These are phyloP conservation scores for Pomatorhinus ruficollis DNA, from an alignment of 2,113 vertebrate genomes.

Conservation along the genomic window DNA sequence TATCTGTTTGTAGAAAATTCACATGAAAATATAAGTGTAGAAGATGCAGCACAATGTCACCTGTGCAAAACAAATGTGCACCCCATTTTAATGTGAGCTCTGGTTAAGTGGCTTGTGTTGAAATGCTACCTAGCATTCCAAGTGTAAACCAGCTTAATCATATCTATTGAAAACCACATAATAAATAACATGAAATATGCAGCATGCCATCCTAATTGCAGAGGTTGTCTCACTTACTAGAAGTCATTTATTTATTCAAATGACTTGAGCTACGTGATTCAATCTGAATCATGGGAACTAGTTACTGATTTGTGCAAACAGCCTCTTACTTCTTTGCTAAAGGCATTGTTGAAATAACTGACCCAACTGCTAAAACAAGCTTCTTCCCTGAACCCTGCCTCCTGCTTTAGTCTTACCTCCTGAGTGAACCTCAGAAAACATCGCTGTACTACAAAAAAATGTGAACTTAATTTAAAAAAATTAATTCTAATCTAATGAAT, in stretches of 20 bases:
- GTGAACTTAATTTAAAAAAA: not conserved
- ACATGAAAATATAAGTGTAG: not conserved
- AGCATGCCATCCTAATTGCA: constrained; percentile 16
- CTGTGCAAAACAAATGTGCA: not conserved
- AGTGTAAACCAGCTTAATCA: constrained; percentile 10
- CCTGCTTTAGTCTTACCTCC: not conserved
- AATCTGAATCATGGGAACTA: constrained; percentile 41
- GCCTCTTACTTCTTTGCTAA: constrained; percentile 11
- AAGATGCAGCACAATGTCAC: not conserved
- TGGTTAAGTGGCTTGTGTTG: constrained; percentile 16
- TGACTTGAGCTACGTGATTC: constrained; percentile 26
- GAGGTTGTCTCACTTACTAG: constrained; percentile 24
- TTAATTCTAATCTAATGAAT: not conserved
- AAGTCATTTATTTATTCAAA: constrained; percentile 37
- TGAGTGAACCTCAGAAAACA: not conserved
- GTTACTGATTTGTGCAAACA: constrained; percentile 16
- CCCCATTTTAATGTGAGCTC: not conserved
- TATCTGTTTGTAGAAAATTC: not conserved
- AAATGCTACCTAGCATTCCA: constrained; percentile 28
- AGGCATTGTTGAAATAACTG: constrained; percentile 54
- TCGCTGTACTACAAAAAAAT: not conserved
- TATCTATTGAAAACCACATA: constrained; percentile 24
- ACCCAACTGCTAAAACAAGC: constrained; percentile 46
- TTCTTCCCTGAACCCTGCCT: constrained; percentile 19
- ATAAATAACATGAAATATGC: constrained; percentile 1